Evolutionary conservation across 2,113 vertebrate genomes (phyloP).

Genomic region (Solea senegalensis): DNA sequence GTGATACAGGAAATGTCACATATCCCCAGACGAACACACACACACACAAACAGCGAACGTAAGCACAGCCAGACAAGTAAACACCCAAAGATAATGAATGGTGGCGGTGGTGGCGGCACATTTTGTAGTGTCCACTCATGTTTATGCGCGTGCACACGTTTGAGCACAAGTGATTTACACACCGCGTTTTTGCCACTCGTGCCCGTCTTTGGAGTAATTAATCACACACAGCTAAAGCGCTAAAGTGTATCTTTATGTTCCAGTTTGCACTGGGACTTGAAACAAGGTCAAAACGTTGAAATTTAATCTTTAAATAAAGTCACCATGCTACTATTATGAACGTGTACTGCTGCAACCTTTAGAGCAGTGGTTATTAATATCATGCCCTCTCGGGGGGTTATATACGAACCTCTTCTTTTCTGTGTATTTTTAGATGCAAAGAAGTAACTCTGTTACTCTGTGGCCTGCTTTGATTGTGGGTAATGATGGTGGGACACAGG

Average conservation of each 20-base stretch:
- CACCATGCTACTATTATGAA: slow-evolving; percentile 5
- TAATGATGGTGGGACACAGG: too few relatives aligned
- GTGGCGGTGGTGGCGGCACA: slow-evolving; percentile 7
- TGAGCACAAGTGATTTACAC: slow-evolving; percentile 3
- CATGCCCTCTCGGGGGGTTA: neutral
- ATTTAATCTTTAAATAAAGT: slow-evolving; percentile 39
- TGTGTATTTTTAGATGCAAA: neutral
- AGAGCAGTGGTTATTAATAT: slow-evolving; percentile 23
- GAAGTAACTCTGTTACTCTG: too few relatives aligned
- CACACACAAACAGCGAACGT: slow-evolving; percentile 1
- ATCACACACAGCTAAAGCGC: slow-evolving; percentile 35
- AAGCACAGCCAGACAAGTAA: slow-evolving; percentile 26
- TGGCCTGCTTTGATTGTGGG: too few relatives aligned
- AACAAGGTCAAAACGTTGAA: slow-evolving; percentile 47
- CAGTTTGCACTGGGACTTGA: slow-evolving; percentile 23
- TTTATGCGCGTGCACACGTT: neutral
- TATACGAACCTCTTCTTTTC: neutral
- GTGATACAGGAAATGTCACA: slow-evolving; percentile 75
- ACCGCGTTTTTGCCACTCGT: slow-evolving; percentile 16
- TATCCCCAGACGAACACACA: slow-evolving; percentile 28
- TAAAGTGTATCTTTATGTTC: slow-evolving; percentile 5
- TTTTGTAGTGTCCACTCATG: neutral
- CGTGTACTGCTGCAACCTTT: slow-evolving; percentile 26
- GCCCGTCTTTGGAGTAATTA: slow-evolving; percentile 48
- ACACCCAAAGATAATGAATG: slow-evolving; percentile 12